Evolutionary conservation across 2,113 vertebrate genomes (phyloP).

Genomic region (Aspiorhynchus laticeps): DNA sequence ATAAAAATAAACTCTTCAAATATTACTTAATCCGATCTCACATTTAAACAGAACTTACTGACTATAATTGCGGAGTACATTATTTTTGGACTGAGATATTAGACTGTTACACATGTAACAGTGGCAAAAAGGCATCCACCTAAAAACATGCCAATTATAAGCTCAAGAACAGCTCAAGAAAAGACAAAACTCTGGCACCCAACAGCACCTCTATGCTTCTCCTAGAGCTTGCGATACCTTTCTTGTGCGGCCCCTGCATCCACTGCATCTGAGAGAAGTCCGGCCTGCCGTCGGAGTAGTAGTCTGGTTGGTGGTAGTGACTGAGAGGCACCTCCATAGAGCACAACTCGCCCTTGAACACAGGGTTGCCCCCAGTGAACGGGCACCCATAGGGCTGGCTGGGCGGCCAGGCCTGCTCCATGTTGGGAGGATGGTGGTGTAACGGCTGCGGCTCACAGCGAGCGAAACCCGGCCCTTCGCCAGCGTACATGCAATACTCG

Average conservation of each 20-base stretch:
- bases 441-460: constrained; percentile 84
- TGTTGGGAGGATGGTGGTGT: constrained; percentile 84
- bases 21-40: neutral
- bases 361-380: constrained; percentile 78
- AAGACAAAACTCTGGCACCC: neutral
- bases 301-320: constrained; percentile 88
- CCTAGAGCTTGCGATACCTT: constrained; percentile 82
- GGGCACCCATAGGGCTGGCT: constrained; percentile 87
- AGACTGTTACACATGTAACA: neutral
- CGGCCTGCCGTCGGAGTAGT: constrained; percentile 86
- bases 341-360: constrained; percentile 89
- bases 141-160: neutral
- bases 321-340: constrained; percentile 88
- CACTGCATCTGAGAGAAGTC: constrained; percentile 90
- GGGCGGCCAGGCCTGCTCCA: constrained; percentile 91
- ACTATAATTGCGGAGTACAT: neutral
- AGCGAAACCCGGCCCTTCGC: constrained; percentile 82
- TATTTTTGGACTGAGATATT: neutral
- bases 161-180: neutral
- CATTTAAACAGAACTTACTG: neutral
- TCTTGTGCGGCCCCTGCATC: constrained; percentile 85
- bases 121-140: neutral
- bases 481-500: constrained; percentile 86
- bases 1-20: neutral
- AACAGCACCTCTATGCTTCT: neutral